Evolutionary conservation across 2,113 vertebrate species (phyloP).

Genomic region (Mugil cephalus): DNA sequence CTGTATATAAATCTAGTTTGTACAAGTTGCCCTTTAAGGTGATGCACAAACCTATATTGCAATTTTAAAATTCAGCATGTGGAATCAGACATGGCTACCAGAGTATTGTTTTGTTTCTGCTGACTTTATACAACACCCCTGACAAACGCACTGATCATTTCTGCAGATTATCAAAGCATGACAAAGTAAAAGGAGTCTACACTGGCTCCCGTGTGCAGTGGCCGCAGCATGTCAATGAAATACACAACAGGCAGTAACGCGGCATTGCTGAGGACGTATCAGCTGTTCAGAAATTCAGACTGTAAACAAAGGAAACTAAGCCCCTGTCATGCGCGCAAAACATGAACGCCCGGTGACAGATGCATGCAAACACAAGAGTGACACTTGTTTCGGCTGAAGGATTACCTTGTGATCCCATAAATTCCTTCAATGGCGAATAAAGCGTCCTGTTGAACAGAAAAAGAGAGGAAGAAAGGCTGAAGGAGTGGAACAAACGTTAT

Average conservation of each 20-base stretch:
- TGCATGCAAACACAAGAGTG: slow-evolving; percentile 14
- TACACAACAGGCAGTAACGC: slow-evolving; percentile 54
- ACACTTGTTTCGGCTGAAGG: neutral
- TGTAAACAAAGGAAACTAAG: slow-evolving; percentile 82
- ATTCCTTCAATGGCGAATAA: slow-evolving; percentile 77
- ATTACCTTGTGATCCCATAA: slow-evolving; percentile 88
- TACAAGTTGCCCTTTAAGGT: neutral
- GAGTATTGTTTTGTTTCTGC: slow-evolving; percentile 21
- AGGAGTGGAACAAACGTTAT: slow-evolving; percentile 32
- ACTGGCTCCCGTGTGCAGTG: slow-evolving; percentile 10
- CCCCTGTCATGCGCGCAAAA: slow-evolving; percentile 10
- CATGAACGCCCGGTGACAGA: slow-evolving; percentile 7
- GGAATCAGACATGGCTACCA: neutral
- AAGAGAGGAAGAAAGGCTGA: slow-evolving; percentile 53
- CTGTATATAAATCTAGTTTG: neutral
- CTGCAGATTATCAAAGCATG: neutral
- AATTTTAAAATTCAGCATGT: slow-evolving; percentile 14
- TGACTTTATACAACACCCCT: neutral
- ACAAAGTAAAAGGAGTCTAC: slow-evolving; percentile 14
- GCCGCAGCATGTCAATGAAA: slow-evolving; percentile 38
- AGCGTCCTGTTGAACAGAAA: slow-evolving; percentile 74
- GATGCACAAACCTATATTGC: neutral
- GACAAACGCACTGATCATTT: neutral
- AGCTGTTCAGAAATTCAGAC: slow-evolving; percentile 73
- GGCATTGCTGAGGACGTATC: slow-evolving; percentile 63